phyloP scores from a whole-genome alignment of 2,797 vertebrate genomes.

The Anas flavirostris region DNA sequence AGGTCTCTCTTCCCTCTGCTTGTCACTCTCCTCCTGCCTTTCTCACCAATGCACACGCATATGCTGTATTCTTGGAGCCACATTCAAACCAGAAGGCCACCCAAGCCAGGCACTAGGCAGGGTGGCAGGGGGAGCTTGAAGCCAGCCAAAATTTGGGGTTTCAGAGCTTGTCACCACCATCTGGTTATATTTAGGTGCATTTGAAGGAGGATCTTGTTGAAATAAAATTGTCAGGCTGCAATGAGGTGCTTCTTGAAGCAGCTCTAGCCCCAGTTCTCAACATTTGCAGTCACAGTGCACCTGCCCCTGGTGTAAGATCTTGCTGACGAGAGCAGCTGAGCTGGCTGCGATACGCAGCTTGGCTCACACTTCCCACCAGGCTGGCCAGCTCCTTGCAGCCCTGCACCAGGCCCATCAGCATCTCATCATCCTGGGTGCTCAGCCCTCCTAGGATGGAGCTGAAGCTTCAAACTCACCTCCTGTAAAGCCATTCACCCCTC shows the following conservation, averaged over 20 bases:
- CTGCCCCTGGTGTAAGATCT: fast-evolving
- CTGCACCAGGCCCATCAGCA: not conserved
- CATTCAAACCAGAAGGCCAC: not conserved
- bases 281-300: not conserved
- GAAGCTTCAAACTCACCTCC: not conserved
- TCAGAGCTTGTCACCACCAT: not conserved
- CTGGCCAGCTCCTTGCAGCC: not conserved
- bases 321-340: not conserved
- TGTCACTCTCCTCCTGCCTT: not conserved
- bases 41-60: not conserved
- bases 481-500: not conserved
- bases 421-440: not conserved
- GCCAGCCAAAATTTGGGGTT: not conserved
- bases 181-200: not conserved
- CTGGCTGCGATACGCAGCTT: not conserved
- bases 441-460: not conserved
- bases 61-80: not conserved
- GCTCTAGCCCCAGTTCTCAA: not conserved
- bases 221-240: not conserved
- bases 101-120: not conserved
- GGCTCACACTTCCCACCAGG: not conserved
- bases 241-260: not conserved
- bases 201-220: not conserved
- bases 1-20: conserved; percentile 4
- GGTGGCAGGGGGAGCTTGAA: not conserved